Percentiles rank a stretch among this genome's conserved stretches.
These are phyloP conservation scores for Cyphotilapia sp. DNA, from an alignment of 2,113 vertebrate species.

Conservation along the genomic window DNA sequence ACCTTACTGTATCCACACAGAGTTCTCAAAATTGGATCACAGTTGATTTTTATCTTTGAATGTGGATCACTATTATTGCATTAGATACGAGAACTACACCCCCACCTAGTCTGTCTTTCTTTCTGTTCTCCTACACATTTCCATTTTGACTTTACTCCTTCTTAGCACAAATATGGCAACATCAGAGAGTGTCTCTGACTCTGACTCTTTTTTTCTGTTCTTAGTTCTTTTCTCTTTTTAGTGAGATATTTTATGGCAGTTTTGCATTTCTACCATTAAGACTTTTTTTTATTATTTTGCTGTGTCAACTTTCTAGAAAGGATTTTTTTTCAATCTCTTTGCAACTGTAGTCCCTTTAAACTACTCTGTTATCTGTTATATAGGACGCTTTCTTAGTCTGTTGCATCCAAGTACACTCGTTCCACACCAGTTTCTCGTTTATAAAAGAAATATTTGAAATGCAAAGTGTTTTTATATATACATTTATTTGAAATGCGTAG, in stretches of 20 bases:
- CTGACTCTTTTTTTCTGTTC: neutral
- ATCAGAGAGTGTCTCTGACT: neutral
- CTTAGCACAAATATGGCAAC: neutral
- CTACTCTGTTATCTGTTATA: neutral
- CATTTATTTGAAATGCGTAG: neutral
- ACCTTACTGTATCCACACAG: slow-evolving; percentile 28
- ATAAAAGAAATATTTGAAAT: slow-evolving; percentile 33
- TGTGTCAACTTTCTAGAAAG: slow-evolving; percentile 1
- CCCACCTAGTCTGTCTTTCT: neutral
- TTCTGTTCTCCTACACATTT: neutral
- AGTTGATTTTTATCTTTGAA: slow-evolving; percentile 39
- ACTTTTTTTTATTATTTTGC: neutral
- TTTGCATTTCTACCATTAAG: slow-evolving; percentile 12
- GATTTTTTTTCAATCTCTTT: neutral
- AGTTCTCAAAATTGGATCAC: slow-evolving; percentile 41
- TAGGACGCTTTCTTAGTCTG: neutral
- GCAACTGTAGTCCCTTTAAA: slow-evolving; percentile 8
- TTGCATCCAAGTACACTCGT: neutral
- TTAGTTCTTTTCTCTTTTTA: neutral
- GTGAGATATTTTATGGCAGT: neutral
- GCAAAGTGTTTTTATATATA: slow-evolving; percentile 3
- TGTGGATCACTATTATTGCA: slow-evolving; percentile 18
- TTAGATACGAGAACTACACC: neutral
- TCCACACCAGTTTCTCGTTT: neutral
- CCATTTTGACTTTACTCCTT: neutral